These are phyloP conservation scores for Caenorhabditis remanei DNA, from an alignment of 1,140 invertebrate species.

Conservation along the genomic window DNA sequence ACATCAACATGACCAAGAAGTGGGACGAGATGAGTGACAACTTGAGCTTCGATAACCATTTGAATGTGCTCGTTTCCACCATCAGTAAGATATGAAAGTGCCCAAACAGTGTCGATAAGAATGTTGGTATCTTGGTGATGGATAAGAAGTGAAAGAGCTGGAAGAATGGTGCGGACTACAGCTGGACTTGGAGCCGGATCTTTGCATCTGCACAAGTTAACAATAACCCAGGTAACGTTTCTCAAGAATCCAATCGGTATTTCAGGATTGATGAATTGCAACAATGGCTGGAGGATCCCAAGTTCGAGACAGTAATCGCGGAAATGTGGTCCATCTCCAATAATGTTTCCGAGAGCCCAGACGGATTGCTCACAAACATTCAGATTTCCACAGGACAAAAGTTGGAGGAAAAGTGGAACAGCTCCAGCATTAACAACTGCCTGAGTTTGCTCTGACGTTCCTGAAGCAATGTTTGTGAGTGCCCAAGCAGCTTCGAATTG, in stretches of 20 bases:
- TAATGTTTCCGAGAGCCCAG: conserved; percentile 97
- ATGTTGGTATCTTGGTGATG: conserved; percentile 97
- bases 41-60: conserved; percentile 88
- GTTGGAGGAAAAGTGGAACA: conserved; percentile 91
- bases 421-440: conserved; percentile 93
- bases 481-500: conserved; percentile 99
- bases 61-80: conserved; percentile 97
- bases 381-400: conserved; percentile 90
- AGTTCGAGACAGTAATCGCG: conserved; percentile 92
- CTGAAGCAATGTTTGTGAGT: conserved; percentile 97
- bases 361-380: conserved; percentile 99
- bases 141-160: conserved; percentile 92
- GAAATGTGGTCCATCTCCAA: conserved; percentile 90
- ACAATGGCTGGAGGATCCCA: conserved; percentile 89
- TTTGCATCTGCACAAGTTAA: conserved; percentile 95
- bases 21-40: conserved; percentile 91
- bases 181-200: conserved; percentile 83
- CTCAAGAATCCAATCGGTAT: conserved; percentile 92
- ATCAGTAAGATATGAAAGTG: conserved; percentile 97
- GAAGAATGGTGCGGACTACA: conserved; percentile 82
- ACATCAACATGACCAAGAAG: conserved; percentile 94
- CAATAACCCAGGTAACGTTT: conserved; percentile 98
- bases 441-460: conserved; percentile 94
- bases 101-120: conserved; percentile 98
- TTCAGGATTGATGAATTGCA: conserved; percentile 91